Conservation (phyloP, 2,888 invertebrate genomes). For the Pammene aurita region DNA sequence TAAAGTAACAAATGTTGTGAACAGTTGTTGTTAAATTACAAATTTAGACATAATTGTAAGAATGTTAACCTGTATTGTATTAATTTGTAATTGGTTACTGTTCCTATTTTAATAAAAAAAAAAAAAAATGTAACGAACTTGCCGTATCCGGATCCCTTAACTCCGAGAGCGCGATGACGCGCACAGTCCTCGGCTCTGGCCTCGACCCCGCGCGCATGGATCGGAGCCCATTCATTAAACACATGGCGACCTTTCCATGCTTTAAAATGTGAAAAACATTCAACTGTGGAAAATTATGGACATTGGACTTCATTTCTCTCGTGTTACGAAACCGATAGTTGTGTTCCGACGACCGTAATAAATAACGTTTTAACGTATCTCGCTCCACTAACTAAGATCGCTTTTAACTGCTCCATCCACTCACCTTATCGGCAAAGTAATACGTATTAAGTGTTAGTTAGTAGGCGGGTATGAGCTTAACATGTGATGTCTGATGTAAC, state of each 20-base stretch:
- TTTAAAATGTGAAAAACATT: slow-evolving; percentile 21
- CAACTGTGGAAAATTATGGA: slow-evolving; percentile 27
- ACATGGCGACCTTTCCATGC: slow-evolving; percentile 26
- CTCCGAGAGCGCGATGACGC: slow-evolving; percentile 23
- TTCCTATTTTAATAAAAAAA: too few relatives aligned
- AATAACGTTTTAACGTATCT: slow-evolving; percentile 40
- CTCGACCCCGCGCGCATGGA: slow-evolving; percentile 25
- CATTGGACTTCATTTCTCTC: slow-evolving; percentile 38
- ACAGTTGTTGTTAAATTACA: too few relatives aligned
- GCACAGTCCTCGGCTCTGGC: slow-evolving; percentile 19
- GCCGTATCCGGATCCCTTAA: slow-evolving; percentile 13
- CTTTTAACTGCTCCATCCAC: slow-evolving; percentile 41
- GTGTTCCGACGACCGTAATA: slow-evolving; percentile 34
- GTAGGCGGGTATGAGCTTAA: slow-evolving; percentile 34
- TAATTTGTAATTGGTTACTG: too few relatives aligned
- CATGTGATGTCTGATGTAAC: slow-evolving; percentile 17
- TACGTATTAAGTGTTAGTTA: slow-evolving; percentile 39
- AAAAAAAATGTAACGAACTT: too few relatives aligned
- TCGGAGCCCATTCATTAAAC: slow-evolving; percentile 24
- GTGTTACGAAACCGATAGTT: slow-evolving; percentile 34
- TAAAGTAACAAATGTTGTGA: too few relatives aligned
- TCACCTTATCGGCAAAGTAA: slow-evolving; percentile 41
- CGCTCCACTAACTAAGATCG: slow-evolving; percentile 36
- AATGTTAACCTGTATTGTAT: too few relatives aligned
- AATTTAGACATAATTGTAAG: too few relatives aligned